Conservation (phyloP, 2,797 vertebrate genomes). For the Prionace glauca region DNA sequence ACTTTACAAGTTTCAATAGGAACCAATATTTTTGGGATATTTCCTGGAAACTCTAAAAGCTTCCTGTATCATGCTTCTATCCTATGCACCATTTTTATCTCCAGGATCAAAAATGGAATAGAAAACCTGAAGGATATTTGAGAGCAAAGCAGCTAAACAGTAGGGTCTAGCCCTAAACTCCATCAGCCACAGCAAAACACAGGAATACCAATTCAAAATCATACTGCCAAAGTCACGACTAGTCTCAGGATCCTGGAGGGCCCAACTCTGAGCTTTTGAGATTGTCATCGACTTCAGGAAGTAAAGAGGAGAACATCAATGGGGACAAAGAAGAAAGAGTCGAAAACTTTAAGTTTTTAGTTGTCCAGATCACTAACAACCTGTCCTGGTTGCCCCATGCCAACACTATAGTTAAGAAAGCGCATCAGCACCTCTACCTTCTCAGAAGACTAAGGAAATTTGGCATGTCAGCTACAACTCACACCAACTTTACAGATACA, state of each 20-base stretch:
- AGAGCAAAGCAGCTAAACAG: not conserved
- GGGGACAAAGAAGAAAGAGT: no score
- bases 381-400: no score
- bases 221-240: not conserved
- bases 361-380: no score
- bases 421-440: no score
- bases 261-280: not conserved
- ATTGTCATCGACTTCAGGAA: no score
- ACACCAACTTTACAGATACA: no score
- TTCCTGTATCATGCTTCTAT: not conserved
- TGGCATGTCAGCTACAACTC: no score
- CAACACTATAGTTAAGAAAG: no score
- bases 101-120: not conserved
- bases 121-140: not conserved
- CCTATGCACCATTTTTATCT: not conserved
- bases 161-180: not conserved
- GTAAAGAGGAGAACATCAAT: no score
- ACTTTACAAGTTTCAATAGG: not conserved
- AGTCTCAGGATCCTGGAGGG: not conserved
- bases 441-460: no score
- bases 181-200: not conserved
- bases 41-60: not conserved
- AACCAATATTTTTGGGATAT: not conserved
- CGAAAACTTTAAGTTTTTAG: no score
- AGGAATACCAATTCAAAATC: not conserved